Evolutionary conservation across 1,140 invertebrate genomes (phyloP), one percentile per base, ranked within the genome.

Genomic region (Ganaspis sp.): DNA sequence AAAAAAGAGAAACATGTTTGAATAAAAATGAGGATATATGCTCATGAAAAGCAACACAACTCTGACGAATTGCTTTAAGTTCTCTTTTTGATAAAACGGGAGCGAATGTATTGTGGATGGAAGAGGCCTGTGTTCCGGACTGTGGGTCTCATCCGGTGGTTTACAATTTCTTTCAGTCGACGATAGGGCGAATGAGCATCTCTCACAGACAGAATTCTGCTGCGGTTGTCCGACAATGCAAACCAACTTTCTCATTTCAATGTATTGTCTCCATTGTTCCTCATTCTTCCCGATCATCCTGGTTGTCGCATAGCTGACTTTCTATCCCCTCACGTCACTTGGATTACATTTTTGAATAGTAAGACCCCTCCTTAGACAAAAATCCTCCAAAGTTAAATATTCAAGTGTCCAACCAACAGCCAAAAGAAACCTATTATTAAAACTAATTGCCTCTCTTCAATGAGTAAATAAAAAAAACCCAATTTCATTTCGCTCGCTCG

Each of bases 221-320:
- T 75, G 74, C 17, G 42, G 34, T 34, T 85, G 79, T 85, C 83
- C 84, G 87, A 89, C 87, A 89, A 88, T 89, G 86, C 87, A 89
- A 88, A 89, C 87, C 86, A 87, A 87, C 87, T 89, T 88, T 89
- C 86, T 87, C 87, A 85, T 89, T 87, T 88, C 85, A 84, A 84
- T 85, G 86, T 87, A 89, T 88, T 88, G 86, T 88, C 84, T 84
- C 87, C 86, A 88, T 88, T 88, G 87, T 89, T 89, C 84, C 74
- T 81, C 74, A 71, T 84, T 79, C 77, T 80, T 81, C 74, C 72
- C 77, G 78, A 82, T 84, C 82, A 80, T 84, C 72, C 77, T 69
- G 76, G 70, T 78, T 78, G 74, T 78, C 78, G 76, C 75, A 77
- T 73, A 42, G 73, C 78, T 73, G 76, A 77, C 23, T 29, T 21